phyloP scores from a whole-genome alignment of 1,140 invertebrate species.

The Galendromus occidentalis region DNA sequence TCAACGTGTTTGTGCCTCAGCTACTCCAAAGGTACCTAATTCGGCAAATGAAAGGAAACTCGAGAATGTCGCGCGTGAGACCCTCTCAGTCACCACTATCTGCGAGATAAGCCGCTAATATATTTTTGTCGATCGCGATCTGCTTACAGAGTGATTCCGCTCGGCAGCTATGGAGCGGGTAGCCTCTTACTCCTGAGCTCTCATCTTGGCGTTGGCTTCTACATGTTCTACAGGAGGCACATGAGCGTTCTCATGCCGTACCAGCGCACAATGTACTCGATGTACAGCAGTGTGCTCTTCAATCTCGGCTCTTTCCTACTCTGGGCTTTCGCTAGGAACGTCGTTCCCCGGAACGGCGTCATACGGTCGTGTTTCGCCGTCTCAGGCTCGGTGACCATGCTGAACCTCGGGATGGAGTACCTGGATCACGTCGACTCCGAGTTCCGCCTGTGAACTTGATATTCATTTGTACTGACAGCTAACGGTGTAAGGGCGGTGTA shows the following conservation, averaged over 20 bases:
- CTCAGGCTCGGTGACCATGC: slow-evolving; percentile 35
- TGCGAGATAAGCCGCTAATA: too few relatives aligned
- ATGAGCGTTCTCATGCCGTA: slow-evolving; percentile 28
- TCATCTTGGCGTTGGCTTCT: slow-evolving; percentile 38
- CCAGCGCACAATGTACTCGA: slow-evolving; percentile 33
- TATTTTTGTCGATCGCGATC: too few relatives aligned
- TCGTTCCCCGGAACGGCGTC: slow-evolving; percentile 40
- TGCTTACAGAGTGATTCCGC: slow-evolving; percentile 25
- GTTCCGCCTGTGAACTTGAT: neutral
- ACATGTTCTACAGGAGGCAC: slow-evolving; percentile 41
- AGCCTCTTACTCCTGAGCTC: slow-evolving; percentile 33
- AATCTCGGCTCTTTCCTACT: slow-evolving; percentile 48
- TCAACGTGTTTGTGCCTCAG: slow-evolving; percentile 14
- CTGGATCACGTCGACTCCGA: slow-evolving; percentile 30
- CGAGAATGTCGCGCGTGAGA: too few relatives aligned
- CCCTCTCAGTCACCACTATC: too few relatives aligned
- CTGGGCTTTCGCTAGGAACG: slow-evolving; percentile 45
- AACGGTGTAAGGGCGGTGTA: too few relatives aligned
- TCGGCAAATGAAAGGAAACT: too few relatives aligned
- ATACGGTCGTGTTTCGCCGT: slow-evolving; percentile 38
- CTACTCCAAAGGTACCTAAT: slow-evolving; percentile 10
- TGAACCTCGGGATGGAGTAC: slow-evolving; percentile 40
- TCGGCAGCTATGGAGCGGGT: slow-evolving; percentile 36
- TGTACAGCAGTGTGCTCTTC: slow-evolving; percentile 41
- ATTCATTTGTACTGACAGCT: too few relatives aligned